These are phyloP conservation scores for Euphonia xanthogaster DNA, from an alignment of 2,797 vertebrate species.

Conservation along the genomic window DNA sequence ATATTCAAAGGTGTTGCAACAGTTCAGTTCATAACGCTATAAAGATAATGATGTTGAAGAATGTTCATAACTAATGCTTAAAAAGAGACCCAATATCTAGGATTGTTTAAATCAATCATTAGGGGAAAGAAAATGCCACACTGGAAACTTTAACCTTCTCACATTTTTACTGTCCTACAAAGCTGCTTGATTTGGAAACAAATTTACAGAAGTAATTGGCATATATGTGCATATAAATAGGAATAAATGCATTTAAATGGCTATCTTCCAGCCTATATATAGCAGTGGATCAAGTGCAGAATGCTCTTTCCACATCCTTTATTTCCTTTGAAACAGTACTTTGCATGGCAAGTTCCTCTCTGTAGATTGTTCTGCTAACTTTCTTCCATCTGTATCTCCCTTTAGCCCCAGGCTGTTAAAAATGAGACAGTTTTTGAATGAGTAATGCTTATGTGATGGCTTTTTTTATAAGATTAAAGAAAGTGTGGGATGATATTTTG, in stretches of 20 bases:
- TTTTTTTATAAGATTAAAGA: conserved; percentile 51
- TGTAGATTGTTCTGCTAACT: conserved; percentile 38
- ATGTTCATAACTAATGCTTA: neutral
- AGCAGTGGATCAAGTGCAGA: neutral
- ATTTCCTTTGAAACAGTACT: conserved; percentile 46
- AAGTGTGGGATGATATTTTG: conserved; percentile 42
- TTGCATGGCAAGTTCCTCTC: conserved; percentile 26
- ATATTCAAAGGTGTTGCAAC: neutral
- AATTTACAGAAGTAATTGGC: conserved; percentile 1
- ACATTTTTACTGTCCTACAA: neutral
- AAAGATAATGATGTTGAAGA: neutral
- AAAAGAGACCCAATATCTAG: neutral
- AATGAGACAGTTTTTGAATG: conserved; percentile 58
- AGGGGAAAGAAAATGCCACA: neutral
- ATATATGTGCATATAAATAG: conserved; percentile 13
- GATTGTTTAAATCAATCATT: neutral
- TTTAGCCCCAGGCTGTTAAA: conserved; percentile 42
- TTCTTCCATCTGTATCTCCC: conserved; percentile 38
- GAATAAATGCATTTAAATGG: conserved; percentile 9
- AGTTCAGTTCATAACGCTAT: neutral
- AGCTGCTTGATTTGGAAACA: conserved; percentile 1
- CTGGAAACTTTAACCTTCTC: neutral
- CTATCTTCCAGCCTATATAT: conserved; percentile 35
- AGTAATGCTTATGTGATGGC: conserved; percentile 56
- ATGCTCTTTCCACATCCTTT: neutral